These are phyloP conservation scores for Operophtera brumata DNA, from an alignment of 2,888 invertebrate species.

Conservation along the genomic window DNA sequence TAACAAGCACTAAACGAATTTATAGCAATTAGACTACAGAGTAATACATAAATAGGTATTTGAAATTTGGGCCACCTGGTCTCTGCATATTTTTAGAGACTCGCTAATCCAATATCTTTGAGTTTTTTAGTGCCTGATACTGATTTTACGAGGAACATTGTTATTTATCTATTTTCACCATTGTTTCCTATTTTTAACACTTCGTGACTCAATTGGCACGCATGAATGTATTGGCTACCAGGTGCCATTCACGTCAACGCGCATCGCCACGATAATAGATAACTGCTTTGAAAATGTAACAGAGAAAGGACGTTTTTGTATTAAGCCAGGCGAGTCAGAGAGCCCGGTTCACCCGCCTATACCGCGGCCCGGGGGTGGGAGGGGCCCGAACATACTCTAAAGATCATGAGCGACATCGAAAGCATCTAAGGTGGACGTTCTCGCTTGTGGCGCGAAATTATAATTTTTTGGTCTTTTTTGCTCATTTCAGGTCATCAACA, in stretches of 20 bases:
- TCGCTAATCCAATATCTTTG: conserved; percentile 6
- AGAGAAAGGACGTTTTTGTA: conserved; percentile 22
- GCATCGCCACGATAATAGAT: conserved; percentile 28
- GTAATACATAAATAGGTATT: background rate
- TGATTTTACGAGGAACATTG: conserved; percentile 22
- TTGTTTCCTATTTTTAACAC: conserved; percentile 33
- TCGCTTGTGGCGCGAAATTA: too few species aligned
- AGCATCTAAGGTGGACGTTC: too few species aligned
- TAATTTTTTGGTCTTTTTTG: too few species aligned
- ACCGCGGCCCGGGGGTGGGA: conserved; percentile 47
- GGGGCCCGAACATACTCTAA: conserved; percentile 32
- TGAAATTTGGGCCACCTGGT: conserved; percentile 11
- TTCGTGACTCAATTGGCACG: conserved; percentile 37
- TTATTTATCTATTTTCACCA: conserved; percentile 30
- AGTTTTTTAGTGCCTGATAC: conserved; percentile 15
- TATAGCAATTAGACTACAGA: background rate
- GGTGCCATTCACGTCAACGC: conserved; percentile 34
- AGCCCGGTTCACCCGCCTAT: conserved; percentile 30
- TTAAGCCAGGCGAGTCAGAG: conserved; percentile 29
- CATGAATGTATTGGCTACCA: conserved; percentile 31
- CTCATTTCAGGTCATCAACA: too few species aligned
- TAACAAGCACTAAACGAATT: too few species aligned
- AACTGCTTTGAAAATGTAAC: conserved; percentile 23
- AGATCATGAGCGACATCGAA: conserved; percentile 21
- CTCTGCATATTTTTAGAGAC: conserved; percentile 7